These are phyloP conservation scores for Phoeniculus purpureus DNA, from an alignment of 2,797 vertebrate species.

Conservation along the genomic window DNA sequence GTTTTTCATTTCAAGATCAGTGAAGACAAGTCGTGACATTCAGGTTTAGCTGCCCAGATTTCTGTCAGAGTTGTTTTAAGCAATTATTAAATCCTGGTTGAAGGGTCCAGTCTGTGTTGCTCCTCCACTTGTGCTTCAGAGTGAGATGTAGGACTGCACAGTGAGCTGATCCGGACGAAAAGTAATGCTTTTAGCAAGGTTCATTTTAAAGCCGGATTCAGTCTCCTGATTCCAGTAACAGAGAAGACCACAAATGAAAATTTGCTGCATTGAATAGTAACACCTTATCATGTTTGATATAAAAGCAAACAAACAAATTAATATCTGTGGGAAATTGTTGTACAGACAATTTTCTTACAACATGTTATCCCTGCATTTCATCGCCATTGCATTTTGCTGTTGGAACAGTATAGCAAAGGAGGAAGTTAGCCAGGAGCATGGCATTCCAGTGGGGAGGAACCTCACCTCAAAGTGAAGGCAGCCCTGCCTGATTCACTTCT, in stretches of 20 bases:
- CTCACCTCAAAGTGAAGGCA: background rate
- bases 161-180: background rate
- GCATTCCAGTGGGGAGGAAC: background rate
- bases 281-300: background rate
- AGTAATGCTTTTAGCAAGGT: background rate
- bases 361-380: background rate
- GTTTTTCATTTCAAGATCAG: background rate
- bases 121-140: background rate
- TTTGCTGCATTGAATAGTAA: background rate
- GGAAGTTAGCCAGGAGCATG: background rate
- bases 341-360: background rate
- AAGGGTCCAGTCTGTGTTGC: background rate
- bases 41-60: background rate
- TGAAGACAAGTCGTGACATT: background rate
- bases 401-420: background rate
- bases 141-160: background rate
- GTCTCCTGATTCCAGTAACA: background rate
- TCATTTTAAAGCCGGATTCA: background rate
- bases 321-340: background rate
- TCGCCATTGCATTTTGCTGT: background rate
- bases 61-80: background rate
- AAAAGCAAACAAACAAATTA: background rate
- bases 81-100: background rate
- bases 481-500: background rate
- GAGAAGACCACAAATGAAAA: background rate